phyloP scores from a whole-genome alignment of 1,140 invertebrate species.

The Cherax destructor region DNA sequence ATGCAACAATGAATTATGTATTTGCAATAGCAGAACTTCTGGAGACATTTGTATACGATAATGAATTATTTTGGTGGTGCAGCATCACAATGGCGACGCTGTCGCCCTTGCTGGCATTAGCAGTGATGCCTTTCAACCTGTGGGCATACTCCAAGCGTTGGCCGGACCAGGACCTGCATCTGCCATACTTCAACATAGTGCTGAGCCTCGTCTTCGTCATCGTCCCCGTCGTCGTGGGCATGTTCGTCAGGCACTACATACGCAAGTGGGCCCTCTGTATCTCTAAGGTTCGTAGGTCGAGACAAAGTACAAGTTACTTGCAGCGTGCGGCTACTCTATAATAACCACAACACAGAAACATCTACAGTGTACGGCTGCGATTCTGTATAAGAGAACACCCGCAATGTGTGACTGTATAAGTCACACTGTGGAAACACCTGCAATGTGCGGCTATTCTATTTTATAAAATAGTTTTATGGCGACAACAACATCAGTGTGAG shows the following conservation, averaged over 20 bases:
- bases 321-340: not conserved
- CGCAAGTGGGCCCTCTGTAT: constrained; percentile 44
- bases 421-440: no score
- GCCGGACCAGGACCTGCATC: constrained; percentile 40
- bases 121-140: constrained; percentile 48
- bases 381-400: no score
- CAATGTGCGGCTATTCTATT: no score
- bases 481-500: no score
- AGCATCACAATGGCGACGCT: constrained; percentile 58
- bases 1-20: not conserved
- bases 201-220: constrained; percentile 48
- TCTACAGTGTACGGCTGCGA: no score
- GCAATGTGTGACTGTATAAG: no score
- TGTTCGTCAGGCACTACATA: constrained; percentile 40
- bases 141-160: constrained; percentile 46
- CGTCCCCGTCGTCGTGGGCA: constrained; percentile 33
- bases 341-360: not conserved
- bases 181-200: constrained; percentile 51
- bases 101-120: constrained; percentile 44
- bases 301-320: not conserved
- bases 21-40: not conserved
- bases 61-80: not conserved
- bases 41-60: not conserved
- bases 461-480: no score
- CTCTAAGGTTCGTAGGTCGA: constrained; percentile 25